A percentile compares a stretch with the other conserved stretches of the same genome.
Evolutionary conservation across 2,113 vertebrate genomes (phyloP).

Genomic region (Strigops habroptila): DNA sequence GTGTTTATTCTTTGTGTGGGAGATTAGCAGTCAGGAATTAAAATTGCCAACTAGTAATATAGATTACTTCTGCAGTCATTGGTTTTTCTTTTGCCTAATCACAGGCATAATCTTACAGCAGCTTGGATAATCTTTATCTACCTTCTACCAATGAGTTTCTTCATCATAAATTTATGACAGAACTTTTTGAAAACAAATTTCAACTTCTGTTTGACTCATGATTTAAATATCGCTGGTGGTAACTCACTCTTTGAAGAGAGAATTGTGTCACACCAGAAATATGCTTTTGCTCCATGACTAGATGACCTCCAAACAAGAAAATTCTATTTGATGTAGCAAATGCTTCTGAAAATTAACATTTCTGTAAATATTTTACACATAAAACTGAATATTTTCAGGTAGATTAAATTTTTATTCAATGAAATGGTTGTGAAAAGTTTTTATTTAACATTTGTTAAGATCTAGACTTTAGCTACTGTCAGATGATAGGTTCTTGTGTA

Average conservation of each 20-base stretch:
- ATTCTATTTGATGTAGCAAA: not conserved
- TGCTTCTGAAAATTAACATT: not conserved
- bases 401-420: not conserved
- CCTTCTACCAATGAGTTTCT: not conserved
- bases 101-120: not conserved
- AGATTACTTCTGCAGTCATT: not conserved
- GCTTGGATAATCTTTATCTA: not conserved
- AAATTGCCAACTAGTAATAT: not conserved
- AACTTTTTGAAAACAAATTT: conserved; percentile 11
- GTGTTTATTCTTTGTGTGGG: not conserved
- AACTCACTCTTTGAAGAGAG: not conserved
- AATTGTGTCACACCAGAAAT: not conserved
- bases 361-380: not conserved
- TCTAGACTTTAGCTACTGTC: not conserved
- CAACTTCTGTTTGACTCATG: not conserved
- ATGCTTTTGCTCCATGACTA: not conserved
- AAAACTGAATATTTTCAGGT: conserved; percentile 11
- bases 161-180: not conserved
- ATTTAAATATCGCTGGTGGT: not conserved
- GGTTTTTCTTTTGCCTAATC: not conserved
- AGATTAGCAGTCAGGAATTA: not conserved
- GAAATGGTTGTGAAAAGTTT: not conserved
- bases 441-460: not conserved
- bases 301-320: not conserved
- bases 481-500: not conserved